phyloP scores from a whole-genome alignment of 2,888 invertebrate species.

The Resseliella maxima region DNA sequence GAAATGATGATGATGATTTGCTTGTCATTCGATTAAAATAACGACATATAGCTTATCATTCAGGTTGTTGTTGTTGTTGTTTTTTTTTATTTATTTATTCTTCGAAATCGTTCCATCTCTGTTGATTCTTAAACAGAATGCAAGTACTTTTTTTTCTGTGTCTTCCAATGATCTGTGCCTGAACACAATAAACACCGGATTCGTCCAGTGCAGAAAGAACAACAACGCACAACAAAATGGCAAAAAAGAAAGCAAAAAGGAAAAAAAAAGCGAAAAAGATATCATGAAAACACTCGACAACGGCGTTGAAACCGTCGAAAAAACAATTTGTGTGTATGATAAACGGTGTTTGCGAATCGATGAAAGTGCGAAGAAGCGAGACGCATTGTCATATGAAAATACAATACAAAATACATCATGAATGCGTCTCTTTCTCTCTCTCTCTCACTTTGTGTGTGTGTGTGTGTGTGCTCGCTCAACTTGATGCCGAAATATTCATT shows the following conservation, averaged over 20 bases:
- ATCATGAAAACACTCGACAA: background rate
- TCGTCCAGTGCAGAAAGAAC: background rate
- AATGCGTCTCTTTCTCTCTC: no score
- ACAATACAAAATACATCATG: background rate
- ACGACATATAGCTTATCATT: background rate
- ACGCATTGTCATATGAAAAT: background rate
- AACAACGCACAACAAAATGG: background rate
- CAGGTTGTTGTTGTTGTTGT: background rate
- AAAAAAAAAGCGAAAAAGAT: background rate
- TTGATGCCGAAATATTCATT: constrained; percentile 30
- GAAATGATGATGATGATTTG: constrained; percentile 25
- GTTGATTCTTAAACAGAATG: no score
- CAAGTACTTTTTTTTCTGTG: background rate
- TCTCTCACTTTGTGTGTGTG: no score
- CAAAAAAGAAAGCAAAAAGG: background rate
- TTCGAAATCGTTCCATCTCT: no score
- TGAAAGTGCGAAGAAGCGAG: background rate
- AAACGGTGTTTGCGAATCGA: background rate
- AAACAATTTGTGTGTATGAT: no score
- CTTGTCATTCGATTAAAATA: constrained; percentile 2
- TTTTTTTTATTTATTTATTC: background rate
- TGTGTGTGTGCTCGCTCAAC: background rate
- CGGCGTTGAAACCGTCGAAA: background rate
- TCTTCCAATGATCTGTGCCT: background rate
- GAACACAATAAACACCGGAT: constrained; percentile 2